Percentiles rank a stretch among this genome's conserved stretches.
Conservation (phyloP, 2,797 vertebrate genomes). For the Esox lucius region DNA sequence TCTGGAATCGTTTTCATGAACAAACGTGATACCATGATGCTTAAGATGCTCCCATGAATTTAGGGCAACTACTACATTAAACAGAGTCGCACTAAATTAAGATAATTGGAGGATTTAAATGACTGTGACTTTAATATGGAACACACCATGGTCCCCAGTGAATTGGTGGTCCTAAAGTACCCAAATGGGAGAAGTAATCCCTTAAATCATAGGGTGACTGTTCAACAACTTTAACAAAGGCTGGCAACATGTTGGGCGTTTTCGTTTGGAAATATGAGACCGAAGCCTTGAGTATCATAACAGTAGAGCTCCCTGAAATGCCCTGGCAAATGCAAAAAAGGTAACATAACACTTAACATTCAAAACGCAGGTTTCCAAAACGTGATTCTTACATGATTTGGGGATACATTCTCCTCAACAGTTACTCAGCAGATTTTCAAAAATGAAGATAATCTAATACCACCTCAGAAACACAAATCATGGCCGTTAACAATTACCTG, state of each 20-base stretch:
- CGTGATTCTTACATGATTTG: not conserved
- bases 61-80: slow-evolving; percentile 13
- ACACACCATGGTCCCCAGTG: slow-evolving; percentile 6
- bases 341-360: not conserved
- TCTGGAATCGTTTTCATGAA: slow-evolving; percentile 19
- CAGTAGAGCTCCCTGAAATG: not conserved
- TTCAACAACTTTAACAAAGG: slow-evolving; percentile 14
- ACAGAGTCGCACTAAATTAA: not conserved
- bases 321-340: not conserved
- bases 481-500: too few relatives aligned
- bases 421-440: too few relatives aligned
- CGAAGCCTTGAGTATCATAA: not conserved
- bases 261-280: not conserved
- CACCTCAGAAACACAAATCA: too few relatives aligned
- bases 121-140: slow-evolving; percentile 6
- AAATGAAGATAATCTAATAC: too few relatives aligned
- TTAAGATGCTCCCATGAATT: slow-evolving; percentile 18
- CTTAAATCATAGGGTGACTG: slow-evolving; percentile 5
- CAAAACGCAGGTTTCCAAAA: not conserved
- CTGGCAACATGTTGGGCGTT: not conserved
- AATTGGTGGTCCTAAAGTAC: not conserved
- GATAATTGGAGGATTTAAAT: slow-evolving; percentile 3
- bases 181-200: slow-evolving; percentile 18
- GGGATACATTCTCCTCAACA: too few relatives aligned
- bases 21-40: slow-evolving; percentile 19